Conservation (phyloP, 53 echinoderm and acorn worm species). For the Antedon mediterranea region DNA sequence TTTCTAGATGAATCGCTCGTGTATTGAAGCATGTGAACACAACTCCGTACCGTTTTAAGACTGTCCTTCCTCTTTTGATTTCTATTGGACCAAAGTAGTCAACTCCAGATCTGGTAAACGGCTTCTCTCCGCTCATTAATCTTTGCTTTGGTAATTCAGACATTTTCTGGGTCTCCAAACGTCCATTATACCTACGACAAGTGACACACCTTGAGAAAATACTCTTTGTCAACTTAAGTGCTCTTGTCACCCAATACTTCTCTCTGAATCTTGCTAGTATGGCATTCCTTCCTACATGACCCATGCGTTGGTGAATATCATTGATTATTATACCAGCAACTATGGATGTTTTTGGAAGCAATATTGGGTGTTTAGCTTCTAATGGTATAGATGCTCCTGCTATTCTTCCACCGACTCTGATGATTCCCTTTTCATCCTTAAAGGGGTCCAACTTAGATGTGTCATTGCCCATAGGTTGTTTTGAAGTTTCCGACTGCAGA, state of each 20-base stretch:
- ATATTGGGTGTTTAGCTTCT: not conserved
- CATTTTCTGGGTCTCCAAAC: not conserved
- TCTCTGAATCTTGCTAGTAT: not conserved
- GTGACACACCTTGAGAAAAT: not conserved
- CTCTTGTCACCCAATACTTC: not conserved
- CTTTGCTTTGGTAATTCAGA: not conserved
- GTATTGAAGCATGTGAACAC: not conserved
- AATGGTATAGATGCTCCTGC: not conserved
- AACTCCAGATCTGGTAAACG: not conserved
- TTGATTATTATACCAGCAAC: not conserved
- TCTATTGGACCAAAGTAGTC: not conserved
- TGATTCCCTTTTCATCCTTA: not conserved
- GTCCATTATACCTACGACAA: not conserved
- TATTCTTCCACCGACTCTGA: constrained; percentile 18
- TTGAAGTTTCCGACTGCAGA: not conserved
- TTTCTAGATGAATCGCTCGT: not conserved
- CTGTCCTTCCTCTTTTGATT: not conserved
- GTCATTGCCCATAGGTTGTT: not conserved
- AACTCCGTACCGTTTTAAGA: not conserved
- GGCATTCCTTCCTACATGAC: not conserved
- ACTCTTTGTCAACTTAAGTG: not conserved
- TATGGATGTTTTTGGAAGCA: not conserved
- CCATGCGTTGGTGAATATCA: not conserved
- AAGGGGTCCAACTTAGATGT: not conserved
- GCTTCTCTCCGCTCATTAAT: not conserved